phyloP scores from a whole-genome alignment of 2,888 invertebrate genomes.

The Orgyia antiqua region DNA sequence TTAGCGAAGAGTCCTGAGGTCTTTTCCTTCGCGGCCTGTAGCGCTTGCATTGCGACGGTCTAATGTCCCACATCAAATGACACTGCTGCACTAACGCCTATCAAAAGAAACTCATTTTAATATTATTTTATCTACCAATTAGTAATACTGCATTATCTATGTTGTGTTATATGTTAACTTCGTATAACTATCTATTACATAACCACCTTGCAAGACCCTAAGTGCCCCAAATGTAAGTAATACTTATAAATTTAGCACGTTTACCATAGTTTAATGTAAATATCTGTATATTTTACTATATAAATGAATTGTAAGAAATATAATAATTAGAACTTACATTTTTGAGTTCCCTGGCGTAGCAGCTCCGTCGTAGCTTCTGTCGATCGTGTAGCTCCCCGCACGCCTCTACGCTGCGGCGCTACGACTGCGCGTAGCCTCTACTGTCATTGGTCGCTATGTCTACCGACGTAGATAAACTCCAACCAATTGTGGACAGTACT shows the following conservation, averaged over 20 bases:
- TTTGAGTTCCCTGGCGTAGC: constrained; percentile 65
- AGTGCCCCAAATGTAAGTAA: too few species aligned
- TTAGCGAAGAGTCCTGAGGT: constrained; percentile 70
- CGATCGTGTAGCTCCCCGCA: constrained; percentile 65
- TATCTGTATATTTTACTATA: too few species aligned
- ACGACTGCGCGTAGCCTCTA: constrained; percentile 68
- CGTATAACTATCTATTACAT: constrained; percentile 2
- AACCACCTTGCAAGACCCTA: constrained; percentile 5
- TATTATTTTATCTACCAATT: neutral
- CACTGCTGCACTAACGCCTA: constrained; percentile 51
- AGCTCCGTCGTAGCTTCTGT: constrained; percentile 67
- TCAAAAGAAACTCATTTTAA: neutral
- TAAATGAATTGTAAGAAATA: constrained; percentile 11
- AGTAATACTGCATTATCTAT: too few species aligned
- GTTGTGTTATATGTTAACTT: neutral
- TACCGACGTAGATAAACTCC: constrained; percentile 49
- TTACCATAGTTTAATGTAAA: too few species aligned
- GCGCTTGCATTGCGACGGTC: constrained; percentile 64
- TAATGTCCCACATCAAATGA: constrained; percentile 58
- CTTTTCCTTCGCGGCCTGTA: constrained; percentile 72
- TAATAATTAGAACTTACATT: constrained; percentile 55
- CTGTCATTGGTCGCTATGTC: constrained; percentile 56
- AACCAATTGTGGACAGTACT: constrained; percentile 56
- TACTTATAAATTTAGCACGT: too few species aligned
- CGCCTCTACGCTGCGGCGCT: constrained; percentile 47